phyloP scores from a whole-genome alignment of 2,113 vertebrate species.

The Malurus melanocephalus region DNA sequence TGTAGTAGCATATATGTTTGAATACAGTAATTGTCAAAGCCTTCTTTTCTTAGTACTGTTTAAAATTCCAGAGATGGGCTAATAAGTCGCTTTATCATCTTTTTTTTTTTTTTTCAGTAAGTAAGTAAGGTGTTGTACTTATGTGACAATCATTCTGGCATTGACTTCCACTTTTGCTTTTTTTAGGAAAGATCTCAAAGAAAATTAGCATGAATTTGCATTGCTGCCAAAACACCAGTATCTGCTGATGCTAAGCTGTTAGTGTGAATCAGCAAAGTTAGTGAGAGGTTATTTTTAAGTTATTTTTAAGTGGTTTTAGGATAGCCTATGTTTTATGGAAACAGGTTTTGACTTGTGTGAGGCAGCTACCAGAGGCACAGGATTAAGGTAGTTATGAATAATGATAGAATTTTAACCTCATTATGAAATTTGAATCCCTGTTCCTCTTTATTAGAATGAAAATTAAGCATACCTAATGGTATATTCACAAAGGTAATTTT shows the following conservation, averaged over 20 bases:
- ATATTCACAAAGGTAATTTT: neutral
- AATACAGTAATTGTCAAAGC: neutral
- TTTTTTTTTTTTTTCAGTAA: neutral
- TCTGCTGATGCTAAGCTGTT: conserved; percentile 3
- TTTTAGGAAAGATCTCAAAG: neutral
- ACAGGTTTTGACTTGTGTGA: neutral
- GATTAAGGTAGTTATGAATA: neutral
- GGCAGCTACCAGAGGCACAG: neutral
- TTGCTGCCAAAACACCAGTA: conserved; percentile 1
- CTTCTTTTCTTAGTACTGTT: neutral
- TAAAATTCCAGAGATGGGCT: neutral
- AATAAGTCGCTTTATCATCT: neutral
- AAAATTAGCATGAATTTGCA: conserved; percentile 46
- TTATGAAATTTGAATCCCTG: neutral
- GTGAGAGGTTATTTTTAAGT: neutral
- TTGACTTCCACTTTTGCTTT: conserved; percentile 13
- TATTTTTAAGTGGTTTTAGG: neutral
- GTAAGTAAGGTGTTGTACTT: neutral
- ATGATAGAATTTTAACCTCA: neutral
- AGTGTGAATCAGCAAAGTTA: conserved; percentile 18
- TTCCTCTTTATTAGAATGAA: neutral
- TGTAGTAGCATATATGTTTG: neutral
- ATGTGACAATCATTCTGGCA: neutral
- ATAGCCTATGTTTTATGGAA: neutral
- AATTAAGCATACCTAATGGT: neutral